These are phyloP conservation scores for Gymnobelideus leadbeateri DNA, from an alignment of 2,113 vertebrate genomes.

Conservation along the genomic window DNA sequence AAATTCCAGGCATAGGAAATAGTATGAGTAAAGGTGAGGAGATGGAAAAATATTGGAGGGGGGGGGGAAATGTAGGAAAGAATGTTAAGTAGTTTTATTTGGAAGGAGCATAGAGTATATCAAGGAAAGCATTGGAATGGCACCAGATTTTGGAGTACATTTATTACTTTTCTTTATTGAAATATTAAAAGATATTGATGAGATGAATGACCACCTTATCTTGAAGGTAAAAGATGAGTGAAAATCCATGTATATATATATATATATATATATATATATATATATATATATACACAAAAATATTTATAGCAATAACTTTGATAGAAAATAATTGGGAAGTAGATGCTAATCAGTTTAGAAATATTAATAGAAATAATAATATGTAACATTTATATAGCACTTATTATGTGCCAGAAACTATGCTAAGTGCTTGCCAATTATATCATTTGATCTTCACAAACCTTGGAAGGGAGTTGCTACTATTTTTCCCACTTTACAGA, in stretches of 20 bases:
- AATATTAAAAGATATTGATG: too few relatives aligned
- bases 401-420: not conserved
- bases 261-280: too few relatives aligned
- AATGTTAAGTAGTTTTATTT: not conserved
- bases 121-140: not conserved
- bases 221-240: too few relatives aligned
- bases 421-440: not conserved
- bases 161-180: too few relatives aligned
- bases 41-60: not conserved
- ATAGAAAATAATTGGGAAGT: not conserved
- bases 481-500: not conserved
- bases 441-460: not conserved
- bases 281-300: too few relatives aligned
- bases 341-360: not conserved
- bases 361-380: not conserved
- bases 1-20: not conserved
- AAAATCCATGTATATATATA: too few relatives aligned
- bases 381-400: not conserved
- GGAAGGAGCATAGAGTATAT: not conserved
- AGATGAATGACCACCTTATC: too few relatives aligned
- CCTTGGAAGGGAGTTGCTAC: not conserved
- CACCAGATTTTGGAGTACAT: not conserved
- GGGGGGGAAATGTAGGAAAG: not conserved
- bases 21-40: not conserved
- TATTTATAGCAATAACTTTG: not conserved